Percentiles rank a stretch among this genome's conserved stretches.
Conservation (phyloP, 1,140 invertebrate species). For the Drosophila quadrilineata region DNA sequence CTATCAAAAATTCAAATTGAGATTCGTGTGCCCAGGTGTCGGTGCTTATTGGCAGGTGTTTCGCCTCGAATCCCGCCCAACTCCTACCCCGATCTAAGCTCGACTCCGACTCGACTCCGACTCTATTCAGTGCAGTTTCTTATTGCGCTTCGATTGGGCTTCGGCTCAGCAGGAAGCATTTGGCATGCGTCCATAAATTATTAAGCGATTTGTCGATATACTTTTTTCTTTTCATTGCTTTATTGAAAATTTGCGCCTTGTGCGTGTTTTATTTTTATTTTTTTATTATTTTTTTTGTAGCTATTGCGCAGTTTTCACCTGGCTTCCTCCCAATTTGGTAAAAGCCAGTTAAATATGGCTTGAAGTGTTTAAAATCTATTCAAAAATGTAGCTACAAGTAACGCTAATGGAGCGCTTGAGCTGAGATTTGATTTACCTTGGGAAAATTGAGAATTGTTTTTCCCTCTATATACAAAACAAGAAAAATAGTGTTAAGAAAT, state of each 20-base stretch:
- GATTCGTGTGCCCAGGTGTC: conserved; percentile 50
- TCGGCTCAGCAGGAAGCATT: conserved; percentile 58
- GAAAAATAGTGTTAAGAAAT: too few species aligned
- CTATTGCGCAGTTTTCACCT: conserved; percentile 66
- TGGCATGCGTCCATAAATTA: conserved; percentile 61
- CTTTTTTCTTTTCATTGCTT: conserved; percentile 26
- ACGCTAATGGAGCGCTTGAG: neutral
- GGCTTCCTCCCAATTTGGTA: conserved; percentile 49
- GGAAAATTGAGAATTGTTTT: too few species aligned
- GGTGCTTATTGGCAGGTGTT: conserved; percentile 60
- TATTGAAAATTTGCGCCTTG: conserved; percentile 20
- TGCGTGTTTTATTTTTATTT: too few species aligned
- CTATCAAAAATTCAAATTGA: conserved; percentile 19
- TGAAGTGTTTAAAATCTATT: conserved; percentile 10
- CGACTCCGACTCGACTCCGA: too few species aligned
- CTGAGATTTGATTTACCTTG: neutral
- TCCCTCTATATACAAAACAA: too few species aligned
- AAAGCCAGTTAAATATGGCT: conserved; percentile 42
- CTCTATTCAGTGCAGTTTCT: neutral
- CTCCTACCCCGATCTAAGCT: too few species aligned
- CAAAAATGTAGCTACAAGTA: conserved; percentile 6
- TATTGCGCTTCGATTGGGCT: too few species aligned
- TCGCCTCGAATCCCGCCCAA: conserved; percentile 41
- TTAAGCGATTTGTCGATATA: conserved; percentile 17
- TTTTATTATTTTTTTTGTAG: too few species aligned